Conservation (phyloP, 2,888 invertebrate species). For the Drosophila recens region DNA sequence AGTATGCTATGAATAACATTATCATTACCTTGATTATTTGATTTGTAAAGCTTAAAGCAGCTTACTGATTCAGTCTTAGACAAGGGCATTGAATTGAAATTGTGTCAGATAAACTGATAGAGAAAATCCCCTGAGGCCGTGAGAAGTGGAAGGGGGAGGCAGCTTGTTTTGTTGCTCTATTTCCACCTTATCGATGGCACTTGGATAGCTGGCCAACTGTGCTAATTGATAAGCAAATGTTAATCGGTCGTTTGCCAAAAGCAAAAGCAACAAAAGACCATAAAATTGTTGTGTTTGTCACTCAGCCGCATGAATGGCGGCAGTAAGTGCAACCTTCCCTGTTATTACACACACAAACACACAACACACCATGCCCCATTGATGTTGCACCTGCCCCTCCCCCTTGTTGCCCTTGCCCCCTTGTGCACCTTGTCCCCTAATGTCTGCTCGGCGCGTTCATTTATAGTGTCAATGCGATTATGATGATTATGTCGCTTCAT, state of each 20-base stretch:
- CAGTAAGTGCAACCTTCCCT: conserved; percentile 30
- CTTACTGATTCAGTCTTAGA: conserved; percentile 7
- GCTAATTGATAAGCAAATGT: conserved; percentile 70
- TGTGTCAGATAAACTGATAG: conserved; percentile 4
- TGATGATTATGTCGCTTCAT: conserved; percentile 75
- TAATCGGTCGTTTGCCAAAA: conserved; percentile 57
- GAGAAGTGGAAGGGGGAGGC: not conserved
- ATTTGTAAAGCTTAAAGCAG: not conserved
- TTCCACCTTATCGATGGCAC: conserved; percentile 56
- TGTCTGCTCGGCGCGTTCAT: conserved; percentile 51
- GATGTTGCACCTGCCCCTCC: not conserved
- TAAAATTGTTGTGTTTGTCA: conserved; percentile 45
- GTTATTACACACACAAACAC: not conserved
- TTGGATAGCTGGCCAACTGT: conserved; percentile 71
- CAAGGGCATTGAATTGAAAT: conserved; percentile 9
- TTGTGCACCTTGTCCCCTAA: not conserved
- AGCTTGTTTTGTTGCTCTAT: conserved; percentile 19
- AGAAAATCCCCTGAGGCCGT: conserved; percentile 1
- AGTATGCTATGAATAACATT: not conserved
- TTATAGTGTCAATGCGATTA: conserved; percentile 76
- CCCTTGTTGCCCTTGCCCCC: not conserved
- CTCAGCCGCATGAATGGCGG: conserved; percentile 35
- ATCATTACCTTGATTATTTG: not conserved
- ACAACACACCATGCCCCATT: not conserved
- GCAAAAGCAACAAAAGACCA: conserved; percentile 39